Evolutionary conservation across 2,113 vertebrate genomes (phyloP), one percentile per base, ranked within the genome.

Genomic region (Coturnix japonica): DNA sequence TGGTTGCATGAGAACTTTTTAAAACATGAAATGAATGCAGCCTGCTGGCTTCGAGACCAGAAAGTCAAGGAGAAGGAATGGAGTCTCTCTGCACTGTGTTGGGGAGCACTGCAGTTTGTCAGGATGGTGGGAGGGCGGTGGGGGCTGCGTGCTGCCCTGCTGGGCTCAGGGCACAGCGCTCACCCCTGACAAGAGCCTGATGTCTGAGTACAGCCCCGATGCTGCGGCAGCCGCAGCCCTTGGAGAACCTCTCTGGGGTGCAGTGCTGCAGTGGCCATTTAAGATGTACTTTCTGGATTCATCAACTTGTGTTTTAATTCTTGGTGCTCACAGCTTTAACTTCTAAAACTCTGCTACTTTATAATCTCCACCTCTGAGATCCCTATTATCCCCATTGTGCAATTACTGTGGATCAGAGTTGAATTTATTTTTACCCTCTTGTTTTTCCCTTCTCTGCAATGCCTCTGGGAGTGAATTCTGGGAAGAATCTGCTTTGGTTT

Each of bases 381-480:
- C 81, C 61, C 35, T 69, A 1, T 81, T 74, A 95, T 96, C 94
- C 89, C 89, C 67, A 56, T 87, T 96, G 94, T 95, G 92, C 95
- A 96, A 93, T 96, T 96, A 96, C 76, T 80, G 81, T 39, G 53
- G 85, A 94, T 96, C 94, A 89, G 87, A 95, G 92, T 96, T 95
- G 87, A 92, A 92, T 92, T 93, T 96, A 93, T 96, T 96, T 96
- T 96, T 93, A 91, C 91, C 69, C 69, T 91, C 89, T 94, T 96
- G 96, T 96, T 96, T 96, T 96, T 85, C 93, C 69, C 65, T 91
- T 85, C 33, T 39, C 89, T 85, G 79, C 35, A 83, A 82, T 80
- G 87, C 95, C 79, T 89, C 91, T 87, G 95, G 94, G 96, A 93
- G 72, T 13, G 60, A 63, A 93, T 95, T 93, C 95, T 93, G 94